Evolutionary conservation across 2,888 invertebrate genomes (phyloP).

Genomic region (Dyspetes luteomarginatus): DNA sequence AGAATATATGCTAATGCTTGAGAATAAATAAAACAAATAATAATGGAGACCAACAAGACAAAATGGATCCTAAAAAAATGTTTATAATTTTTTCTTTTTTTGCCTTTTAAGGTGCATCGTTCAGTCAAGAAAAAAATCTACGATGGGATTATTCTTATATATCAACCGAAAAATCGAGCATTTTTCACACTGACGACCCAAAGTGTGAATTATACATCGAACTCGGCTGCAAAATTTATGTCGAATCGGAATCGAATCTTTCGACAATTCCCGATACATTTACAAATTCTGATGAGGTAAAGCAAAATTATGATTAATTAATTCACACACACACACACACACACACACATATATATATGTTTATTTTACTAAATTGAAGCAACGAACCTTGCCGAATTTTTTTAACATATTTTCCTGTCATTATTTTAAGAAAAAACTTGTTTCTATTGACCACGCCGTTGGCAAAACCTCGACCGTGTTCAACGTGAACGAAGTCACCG

Average conservation of each 20-base stretch:
- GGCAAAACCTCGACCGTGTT: constrained; percentile 55
- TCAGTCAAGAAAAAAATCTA: constrained; percentile 1
- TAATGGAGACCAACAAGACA: not conserved
- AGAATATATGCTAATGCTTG: not conserved
- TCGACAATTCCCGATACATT: constrained; percentile 3
- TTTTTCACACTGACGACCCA: constrained; percentile 28
- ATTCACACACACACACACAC: too few relatives aligned
- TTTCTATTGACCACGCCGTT: constrained; percentile 8
- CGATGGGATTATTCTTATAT: constrained; percentile 47
- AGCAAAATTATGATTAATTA: not conserved
- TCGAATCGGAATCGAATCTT: not conserved
- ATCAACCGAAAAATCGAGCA: constrained; percentile 27
- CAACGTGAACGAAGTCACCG: constrained; percentile 56
- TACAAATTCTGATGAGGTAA: constrained; percentile 32
- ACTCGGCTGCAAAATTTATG: constrained; percentile 43
- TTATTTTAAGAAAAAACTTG: constrained; percentile 37
- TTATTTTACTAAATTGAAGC: too few relatives aligned
- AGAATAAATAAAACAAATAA: not conserved
- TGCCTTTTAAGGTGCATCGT: constrained; percentile 28
- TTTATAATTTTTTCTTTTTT: not conserved
- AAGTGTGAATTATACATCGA: constrained; percentile 54
- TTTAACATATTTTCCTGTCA: not conserved
- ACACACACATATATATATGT: too few relatives aligned
- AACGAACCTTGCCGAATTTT: too few relatives aligned
- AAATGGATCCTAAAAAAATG: constrained; percentile 5